Evolutionary conservation across 1,140 invertebrate species (phyloP), one percentile per base, ranked within the genome.

Genomic region (Drosophila albomicans): DNA sequence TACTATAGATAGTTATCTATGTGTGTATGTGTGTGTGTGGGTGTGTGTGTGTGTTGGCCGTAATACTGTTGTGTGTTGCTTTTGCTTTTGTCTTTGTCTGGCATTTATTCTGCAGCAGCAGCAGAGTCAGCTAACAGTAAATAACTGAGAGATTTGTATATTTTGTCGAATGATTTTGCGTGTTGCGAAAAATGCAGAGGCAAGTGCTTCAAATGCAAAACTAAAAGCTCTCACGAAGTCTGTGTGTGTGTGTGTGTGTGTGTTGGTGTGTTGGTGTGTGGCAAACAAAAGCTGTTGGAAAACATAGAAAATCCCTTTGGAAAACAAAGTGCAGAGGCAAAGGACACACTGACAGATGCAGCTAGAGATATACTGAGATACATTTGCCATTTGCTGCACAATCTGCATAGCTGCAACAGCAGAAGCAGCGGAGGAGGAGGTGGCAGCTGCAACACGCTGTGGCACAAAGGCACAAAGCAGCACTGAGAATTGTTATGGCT

Each of bases 261-360:
- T 49, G 48, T 45, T 25, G 13, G 49, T n/a, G 48, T 30, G 38
- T 15, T 54, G 58, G 52, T 59, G 30, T 57, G 13, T 41, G 82
- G 82, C 75, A 87, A 85, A 86, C 82, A 86, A 87, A 87, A 82
- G 82, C 82, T 79, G 76, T 69, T 79, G 65, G 70, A 88, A 88
- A 88, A 88, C 85, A 87, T 79, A 78, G 84, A 82, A 88, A 88
- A 88, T 88, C 84, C 84, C 79, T 88, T 88, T 88, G 84, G 76
- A 61, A 78, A 88, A 88, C 79, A 87, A 88, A 81, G 79, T 75
- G 64, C 70, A 81, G 62, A 72, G 63, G 63, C 48, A 64, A 56
- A 45, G 66, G 65, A 59, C 63, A 49, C 35, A 15, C 35, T 51
- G 13, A 43, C 30, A 66, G 15, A 65, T 45, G 46, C 62, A 67